Base-by-base conservation (phyloP, 2,888 invertebrate genomes). In the Amphipoea lucens region DNA sequence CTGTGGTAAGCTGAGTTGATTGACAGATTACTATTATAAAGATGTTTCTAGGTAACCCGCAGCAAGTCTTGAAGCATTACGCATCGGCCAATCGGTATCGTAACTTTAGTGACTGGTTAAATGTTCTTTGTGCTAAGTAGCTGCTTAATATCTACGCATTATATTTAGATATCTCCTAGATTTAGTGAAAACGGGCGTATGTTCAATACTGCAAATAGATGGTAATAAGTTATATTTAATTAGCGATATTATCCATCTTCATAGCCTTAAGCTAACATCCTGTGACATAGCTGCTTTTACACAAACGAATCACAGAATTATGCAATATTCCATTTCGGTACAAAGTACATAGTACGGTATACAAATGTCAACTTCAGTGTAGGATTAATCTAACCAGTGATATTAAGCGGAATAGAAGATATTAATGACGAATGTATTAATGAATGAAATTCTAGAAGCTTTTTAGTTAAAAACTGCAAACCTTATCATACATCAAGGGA, bases 291-390 rank as follows among this genome's bases (percentile, higher is more conserved):
- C 29, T 82, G 66, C 6, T 29, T 4, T 54, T 70, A 48, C 42
- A 60, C 51, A 45, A 71, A 62, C 76, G 54, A 54, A 76, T 71
- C 29, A 45, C 45, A 70, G 54, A 82, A 71, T 77, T 82, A 81
- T 82, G 71, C 66, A 76, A 77, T 70, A 76, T 76, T 80, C 45
- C 67, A 68, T 80, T 36, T 68, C 20, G 2, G 7, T 2, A 75
- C 57, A 48, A 42, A 63, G 76, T 81, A 70, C 81, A 66, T 69
- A 57, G 40, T 42, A 14, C 20, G 42, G 40, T 75, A n/a, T 36
- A 70, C 69, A 66, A 81, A 76, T 70, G 45, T 76, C 54, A 71
- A 81, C 67, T 36, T 57, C 45, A 63, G 71, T 76, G 23, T 51
- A 54, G 36, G n/a, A 62, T 67, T 71, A 29, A 60, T 54, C 1